A percentile compares a stretch with the other conserved stretches of the same genome.
phyloP scores from a whole-genome alignment of 64 coral and sea anemone genomes.

The Platygyra sinensis region DNA sequence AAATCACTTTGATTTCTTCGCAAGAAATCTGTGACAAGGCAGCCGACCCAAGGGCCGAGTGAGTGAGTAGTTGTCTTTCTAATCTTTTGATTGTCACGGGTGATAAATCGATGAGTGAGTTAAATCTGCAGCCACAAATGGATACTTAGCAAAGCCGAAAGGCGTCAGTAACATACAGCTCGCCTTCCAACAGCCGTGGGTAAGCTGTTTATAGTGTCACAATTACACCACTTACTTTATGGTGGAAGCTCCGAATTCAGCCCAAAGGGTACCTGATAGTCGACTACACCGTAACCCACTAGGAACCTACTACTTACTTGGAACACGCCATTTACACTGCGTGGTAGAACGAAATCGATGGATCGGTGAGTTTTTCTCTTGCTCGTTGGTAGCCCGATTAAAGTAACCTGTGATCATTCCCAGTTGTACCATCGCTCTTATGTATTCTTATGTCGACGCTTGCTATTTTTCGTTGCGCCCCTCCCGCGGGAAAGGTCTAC shows the following conservation, averaged over 20 bases:
- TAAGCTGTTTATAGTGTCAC: slow-evolving; percentile 79
- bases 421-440: too few species aligned
- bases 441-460: too few species aligned
- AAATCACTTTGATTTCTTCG: not conserved
- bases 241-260: slow-evolving; percentile 67
- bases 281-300: slow-evolving; percentile 74
- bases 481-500: too few species aligned
- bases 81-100: not conserved
- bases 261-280: slow-evolving; percentile 64
- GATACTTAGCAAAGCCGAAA: not conserved
- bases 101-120: not conserved
- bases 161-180: not conserved
- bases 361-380: slow-evolving; percentile 52
- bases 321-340: slow-evolving; percentile 48
- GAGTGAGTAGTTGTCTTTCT: not conserved
- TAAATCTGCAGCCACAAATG: not conserved
- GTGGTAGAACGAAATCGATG: slow-evolving; percentile 81
- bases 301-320: slow-evolving; percentile 72
- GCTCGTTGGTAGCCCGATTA: too few species aligned
- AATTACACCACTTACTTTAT: slow-evolving; percentile 85
- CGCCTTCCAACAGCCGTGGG: slow-evolving; percentile 17
- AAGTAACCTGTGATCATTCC: too few species aligned
- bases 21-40: not conserved
- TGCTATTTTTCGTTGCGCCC: too few species aligned
- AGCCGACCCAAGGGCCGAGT: not conserved